A percentile compares a stretch with the other conserved stretches of the same genome.
Conservation (phyloP, 2,113 vertebrate species). For the Hirundichthys speculiger region DNA sequence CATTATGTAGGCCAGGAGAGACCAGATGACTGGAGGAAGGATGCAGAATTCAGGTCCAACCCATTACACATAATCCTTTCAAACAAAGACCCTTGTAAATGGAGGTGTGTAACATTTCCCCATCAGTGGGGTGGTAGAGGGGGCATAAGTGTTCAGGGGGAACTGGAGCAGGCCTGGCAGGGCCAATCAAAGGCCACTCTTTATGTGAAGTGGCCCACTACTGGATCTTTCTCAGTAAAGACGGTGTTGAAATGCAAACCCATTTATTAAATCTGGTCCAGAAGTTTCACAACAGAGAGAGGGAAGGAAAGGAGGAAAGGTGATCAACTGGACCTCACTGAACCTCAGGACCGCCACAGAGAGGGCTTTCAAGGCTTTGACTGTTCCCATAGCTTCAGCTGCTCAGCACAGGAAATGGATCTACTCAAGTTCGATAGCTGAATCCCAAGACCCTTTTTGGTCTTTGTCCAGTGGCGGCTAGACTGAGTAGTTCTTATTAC, state of each 20-base stretch:
- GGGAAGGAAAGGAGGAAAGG: constrained; percentile 57
- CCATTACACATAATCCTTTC: constrained; percentile 41
- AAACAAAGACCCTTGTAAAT: constrained; percentile 48
- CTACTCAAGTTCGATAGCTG: constrained; percentile 29
- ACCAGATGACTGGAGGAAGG: constrained; percentile 26
- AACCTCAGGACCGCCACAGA: constrained; percentile 60
- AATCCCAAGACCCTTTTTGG: constrained; percentile 36
- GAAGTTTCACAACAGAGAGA: constrained; percentile 23
- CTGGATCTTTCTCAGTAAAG: constrained; percentile 58
- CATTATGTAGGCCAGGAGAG: constrained; percentile 23
- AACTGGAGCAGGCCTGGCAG: constrained; percentile 34
- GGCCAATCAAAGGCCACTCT: constrained; percentile 50
- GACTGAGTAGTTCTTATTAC: constrained; percentile 25
- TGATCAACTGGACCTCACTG: constrained; percentile 63
- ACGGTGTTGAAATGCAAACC: constrained; percentile 67
- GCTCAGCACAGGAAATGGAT: constrained; percentile 62
- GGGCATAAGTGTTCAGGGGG: constrained; percentile 31
- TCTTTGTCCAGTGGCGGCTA: constrained; percentile 41
- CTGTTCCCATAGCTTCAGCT: constrained; percentile 66
- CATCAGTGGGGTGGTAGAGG: constrained; percentile 33
- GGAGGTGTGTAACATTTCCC: constrained; percentile 51
- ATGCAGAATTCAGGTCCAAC: constrained; percentile 37
- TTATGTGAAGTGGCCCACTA: constrained; percentile 49
- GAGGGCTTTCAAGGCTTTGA: constrained; percentile 70
- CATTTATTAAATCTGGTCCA: constrained; percentile 49